Evolutionary conservation across 2,888 invertebrate genomes (phyloP), one percentile per base, ranked within the genome.

Genomic region (Flabesymbios commensalis): DNA sequence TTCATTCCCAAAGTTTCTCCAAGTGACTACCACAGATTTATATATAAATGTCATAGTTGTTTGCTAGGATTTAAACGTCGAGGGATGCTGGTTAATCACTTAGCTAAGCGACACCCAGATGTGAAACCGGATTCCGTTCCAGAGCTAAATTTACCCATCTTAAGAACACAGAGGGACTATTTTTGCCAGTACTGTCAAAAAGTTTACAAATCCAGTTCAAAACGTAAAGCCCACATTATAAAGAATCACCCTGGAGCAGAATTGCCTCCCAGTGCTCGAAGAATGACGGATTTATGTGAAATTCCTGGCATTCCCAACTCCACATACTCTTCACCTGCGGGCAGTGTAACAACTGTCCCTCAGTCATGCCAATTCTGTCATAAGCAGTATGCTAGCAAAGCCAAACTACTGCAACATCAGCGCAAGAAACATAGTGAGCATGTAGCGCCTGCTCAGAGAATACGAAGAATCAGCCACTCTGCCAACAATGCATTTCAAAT

Each of bases 321-420:
- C 19, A 87, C 88, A 0, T 89, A 86, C 74, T 88, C 88, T 19
- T 88, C 88, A 75, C 88, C 88, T 1, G 89, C 89, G n/a, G 90
- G 90, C 19, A 89, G 88, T 73, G 86, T 90, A 17, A 88, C 88
- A 3, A 88, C 88, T 0, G 86, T 86, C 69, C 89, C 90, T 0
- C 90, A 90, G 74, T 85, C 87, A 47, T 91, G 92, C 77, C 86
- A 87, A 59, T 90, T 88, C 86, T 94, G 94, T 78, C 91, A 92
- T 79, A 90, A 92, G 69, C 93, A 94, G 83, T 94, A 93, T 81
- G 90, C 90, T 28, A 90, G 91, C 72, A 89, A 90, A 72, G 87
- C 87, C 28, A 86, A 86, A 73, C 77, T 86, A n/a, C 74, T 85
- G 61, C 85, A 86, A 68, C 86, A 86, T 72, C 84, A 84, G 70